Evolutionary conservation across 1,140 invertebrate species (phyloP).

Genomic region (Homalodisca vitripennis): DNA sequence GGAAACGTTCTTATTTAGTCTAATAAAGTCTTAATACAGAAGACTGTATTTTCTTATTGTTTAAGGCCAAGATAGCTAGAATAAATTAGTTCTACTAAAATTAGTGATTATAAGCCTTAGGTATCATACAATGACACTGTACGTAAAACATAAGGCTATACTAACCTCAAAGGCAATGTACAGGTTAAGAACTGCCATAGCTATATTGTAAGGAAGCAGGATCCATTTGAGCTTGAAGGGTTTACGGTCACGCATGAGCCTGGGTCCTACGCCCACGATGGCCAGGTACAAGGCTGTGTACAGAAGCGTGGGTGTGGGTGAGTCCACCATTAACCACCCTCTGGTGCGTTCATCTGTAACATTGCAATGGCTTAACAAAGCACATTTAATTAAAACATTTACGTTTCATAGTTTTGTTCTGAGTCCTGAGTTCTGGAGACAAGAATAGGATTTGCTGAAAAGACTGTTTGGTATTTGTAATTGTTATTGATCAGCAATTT

Average conservation of each 20-base stretch:
- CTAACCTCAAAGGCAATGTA: constrained; percentile 81
- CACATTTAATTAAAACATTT: constrained; percentile 32
- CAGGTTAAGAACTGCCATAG: constrained; percentile 79
- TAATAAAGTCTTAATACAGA: too few relatives aligned
- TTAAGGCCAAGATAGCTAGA: too few relatives aligned
- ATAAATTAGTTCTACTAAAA: too few relatives aligned
- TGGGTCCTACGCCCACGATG: constrained; percentile 78
- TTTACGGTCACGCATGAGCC: constrained; percentile 77
- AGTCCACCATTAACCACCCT: constrained; percentile 82
- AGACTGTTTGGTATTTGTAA: not conserved
- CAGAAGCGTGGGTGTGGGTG: constrained; percentile 72
- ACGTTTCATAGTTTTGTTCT: not conserved
- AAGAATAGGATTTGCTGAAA: not conserved
- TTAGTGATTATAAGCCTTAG: too few relatives aligned
- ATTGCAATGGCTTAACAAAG: constrained; percentile 26
- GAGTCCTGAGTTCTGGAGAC: not conserved
- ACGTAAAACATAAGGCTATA: too few relatives aligned
- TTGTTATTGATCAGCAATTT: not conserved
- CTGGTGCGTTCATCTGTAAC: constrained; percentile 74
- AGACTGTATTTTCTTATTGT: too few relatives aligned
- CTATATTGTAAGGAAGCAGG: constrained; percentile 83
- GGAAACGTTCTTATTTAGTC: too few relatives aligned
- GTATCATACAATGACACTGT: not conserved
- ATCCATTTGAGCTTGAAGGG: constrained; percentile 75
- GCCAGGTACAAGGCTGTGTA: constrained; percentile 76